These are phyloP conservation scores for Ips nitidus DNA, from an alignment of 1,140 invertebrate species.

Conservation along the genomic window DNA sequence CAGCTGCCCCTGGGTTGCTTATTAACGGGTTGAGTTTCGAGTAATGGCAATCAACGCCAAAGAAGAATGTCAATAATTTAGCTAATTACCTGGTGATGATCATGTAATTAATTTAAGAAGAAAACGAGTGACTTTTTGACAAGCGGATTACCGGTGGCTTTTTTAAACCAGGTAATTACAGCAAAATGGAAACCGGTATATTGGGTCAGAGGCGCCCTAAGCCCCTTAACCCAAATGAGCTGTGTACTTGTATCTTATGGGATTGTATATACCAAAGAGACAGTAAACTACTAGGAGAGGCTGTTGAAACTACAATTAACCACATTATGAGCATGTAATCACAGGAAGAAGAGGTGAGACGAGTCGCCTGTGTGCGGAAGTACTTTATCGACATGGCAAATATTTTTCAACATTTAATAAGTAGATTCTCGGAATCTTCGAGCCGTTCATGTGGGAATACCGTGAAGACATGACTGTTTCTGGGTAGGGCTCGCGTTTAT, in stretches of 20 bases:
- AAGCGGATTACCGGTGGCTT: constrained; percentile 1
- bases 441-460: constrained; percentile 21
- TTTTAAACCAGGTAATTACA: constrained; percentile 5
- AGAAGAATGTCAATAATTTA: background rate
- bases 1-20: constrained; percentile 17
- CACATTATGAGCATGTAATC: background rate
- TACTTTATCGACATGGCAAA: constrained; percentile 13
- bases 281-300: background rate
- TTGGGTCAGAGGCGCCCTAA: background rate
- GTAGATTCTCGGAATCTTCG: constrained; percentile 19
- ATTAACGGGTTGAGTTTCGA: no score
- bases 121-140: constrained; percentile 9
- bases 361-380: constrained; percentile 15
- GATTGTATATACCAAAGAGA: background rate
- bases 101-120: constrained; percentile 15
- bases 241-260: background rate
- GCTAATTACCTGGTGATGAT: background rate
- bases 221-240: no score
- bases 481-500: constrained; percentile 12
- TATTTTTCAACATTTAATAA: constrained; percentile 17
- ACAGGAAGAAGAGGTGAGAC: background rate
- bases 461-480: constrained; percentile 12
- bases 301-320: background rate
- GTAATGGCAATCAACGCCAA: no score
- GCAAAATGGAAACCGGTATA: constrained; percentile 16